A percentile compares a stretch with the other conserved stretches of the same genome.
Conservation (phyloP, 2,888 invertebrate species). For the Calameuta filiformis region DNA sequence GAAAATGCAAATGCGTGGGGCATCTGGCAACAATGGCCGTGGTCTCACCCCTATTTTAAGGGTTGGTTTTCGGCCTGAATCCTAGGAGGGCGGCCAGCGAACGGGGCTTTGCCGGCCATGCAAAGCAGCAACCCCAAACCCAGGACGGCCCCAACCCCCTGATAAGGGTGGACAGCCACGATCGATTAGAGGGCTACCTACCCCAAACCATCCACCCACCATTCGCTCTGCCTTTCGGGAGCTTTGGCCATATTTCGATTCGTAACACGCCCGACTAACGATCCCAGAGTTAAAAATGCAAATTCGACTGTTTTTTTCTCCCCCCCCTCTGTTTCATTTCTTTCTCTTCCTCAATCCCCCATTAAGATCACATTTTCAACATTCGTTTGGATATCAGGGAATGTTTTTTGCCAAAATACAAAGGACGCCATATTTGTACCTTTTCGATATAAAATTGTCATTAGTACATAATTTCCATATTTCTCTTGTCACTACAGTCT, state of each 20-base stretch:
- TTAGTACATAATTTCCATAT: background rate
- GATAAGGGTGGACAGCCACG: constrained; percentile 67
- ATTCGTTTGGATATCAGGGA: background rate
- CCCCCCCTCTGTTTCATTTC: background rate
- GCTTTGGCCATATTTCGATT: constrained; percentile 51
- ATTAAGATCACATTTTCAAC: background rate
- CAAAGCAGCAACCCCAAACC: constrained; percentile 54
- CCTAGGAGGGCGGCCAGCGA: constrained; percentile 24
- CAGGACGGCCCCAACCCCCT: constrained; percentile 56
- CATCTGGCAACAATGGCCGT: constrained; percentile 67
- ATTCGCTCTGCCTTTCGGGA: constrained; percentile 37
- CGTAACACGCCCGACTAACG: constrained; percentile 53
- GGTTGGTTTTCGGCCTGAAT: constrained; percentile 56
- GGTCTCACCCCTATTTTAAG: constrained; percentile 65
- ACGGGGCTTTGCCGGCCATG: constrained; percentile 47
- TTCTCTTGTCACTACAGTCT: background rate
- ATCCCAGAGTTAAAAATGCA: constrained; percentile 37
- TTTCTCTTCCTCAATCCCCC: background rate
- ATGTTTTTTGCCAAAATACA: background rate
- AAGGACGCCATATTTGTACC: background rate
- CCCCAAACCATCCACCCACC: constrained; percentile 45
- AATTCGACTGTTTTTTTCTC: background rate
- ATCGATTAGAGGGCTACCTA: constrained; percentile 65
- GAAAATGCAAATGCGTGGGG: constrained; percentile 65
- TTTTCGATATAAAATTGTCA: background rate